Evolutionary conservation across 2,888 invertebrate species (phyloP).

Genomic region (Tipula unca): DNA sequence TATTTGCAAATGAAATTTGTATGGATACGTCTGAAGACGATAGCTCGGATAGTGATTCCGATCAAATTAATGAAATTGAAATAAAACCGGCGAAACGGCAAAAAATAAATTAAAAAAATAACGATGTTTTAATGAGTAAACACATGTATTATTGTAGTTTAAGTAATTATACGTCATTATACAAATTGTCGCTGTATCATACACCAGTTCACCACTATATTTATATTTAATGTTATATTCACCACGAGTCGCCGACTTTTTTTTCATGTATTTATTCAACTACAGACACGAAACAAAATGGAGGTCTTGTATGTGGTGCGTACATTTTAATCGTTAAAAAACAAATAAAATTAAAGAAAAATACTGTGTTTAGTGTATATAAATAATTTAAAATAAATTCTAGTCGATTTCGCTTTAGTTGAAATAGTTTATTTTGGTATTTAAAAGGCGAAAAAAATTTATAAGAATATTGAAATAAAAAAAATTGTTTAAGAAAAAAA

Average conservation of each 20-base stretch:
- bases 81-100: constrained; percentile 32
- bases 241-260: constrained; percentile 19
- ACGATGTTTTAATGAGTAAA: background rate
- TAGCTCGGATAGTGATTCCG: constrained; percentile 26
- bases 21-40: constrained; percentile 24
- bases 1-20: constrained; percentile 33
- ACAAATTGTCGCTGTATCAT: background rate
- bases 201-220: background rate
- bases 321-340: constrained; percentile 34
- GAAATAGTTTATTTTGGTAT: background rate
- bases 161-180: background rate
- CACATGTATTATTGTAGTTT: background rate
- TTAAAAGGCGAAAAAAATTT: constrained; percentile 20
- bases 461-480: constrained; percentile 15
- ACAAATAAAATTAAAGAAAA: constrained; percentile 1
- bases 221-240: constrained; percentile 3
- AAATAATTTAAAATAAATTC: constrained; percentile 25
- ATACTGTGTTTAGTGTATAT: constrained; percentile 16
- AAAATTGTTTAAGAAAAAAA: constrained; percentile 16
- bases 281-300: constrained; percentile 38
- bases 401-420: constrained; percentile 23
- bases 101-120: constrained; percentile 25
- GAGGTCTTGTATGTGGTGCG: constrained; percentile 44
- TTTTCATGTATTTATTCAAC: constrained; percentile 15
- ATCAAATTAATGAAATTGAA: constrained; percentile 33